Conservation (phyloP, 2,888 invertebrate species). For the Latheticus oryzae region DNA sequence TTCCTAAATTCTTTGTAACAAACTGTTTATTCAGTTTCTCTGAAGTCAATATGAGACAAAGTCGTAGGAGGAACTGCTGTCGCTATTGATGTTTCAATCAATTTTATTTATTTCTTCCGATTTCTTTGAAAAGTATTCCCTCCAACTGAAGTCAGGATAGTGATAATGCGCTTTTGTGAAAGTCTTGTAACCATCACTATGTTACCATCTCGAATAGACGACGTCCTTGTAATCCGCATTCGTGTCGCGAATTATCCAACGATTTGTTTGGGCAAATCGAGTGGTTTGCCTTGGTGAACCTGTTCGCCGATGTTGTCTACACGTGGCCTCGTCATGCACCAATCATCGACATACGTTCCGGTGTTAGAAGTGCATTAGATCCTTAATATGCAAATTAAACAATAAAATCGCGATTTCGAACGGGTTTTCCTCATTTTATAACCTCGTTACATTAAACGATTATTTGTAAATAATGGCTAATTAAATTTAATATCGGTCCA, state of each 20-base stretch:
- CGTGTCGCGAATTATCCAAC: conserved; percentile 38
- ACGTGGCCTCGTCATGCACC: conserved; percentile 38
- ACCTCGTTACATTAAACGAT: conserved; percentile 35
- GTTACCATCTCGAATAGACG: too few species aligned
- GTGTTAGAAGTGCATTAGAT: conserved; percentile 37
- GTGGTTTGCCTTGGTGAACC: conserved; percentile 44
- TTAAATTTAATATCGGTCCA: conserved; percentile 34
- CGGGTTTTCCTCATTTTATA: conserved; percentile 32
- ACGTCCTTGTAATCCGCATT: conserved; percentile 30
- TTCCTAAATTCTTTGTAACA: too few species aligned
- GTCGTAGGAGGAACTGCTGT: too few species aligned
- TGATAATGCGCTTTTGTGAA: too few species aligned
- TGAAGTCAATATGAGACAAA: too few species aligned
- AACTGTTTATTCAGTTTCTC: too few species aligned
- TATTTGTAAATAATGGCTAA: conserved; percentile 38
- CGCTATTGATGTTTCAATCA: too few species aligned
- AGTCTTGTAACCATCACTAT: too few species aligned
- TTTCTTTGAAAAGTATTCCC: too few species aligned
- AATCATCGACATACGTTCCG: conserved; percentile 27
- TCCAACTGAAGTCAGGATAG: too few species aligned
- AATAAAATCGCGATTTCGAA: conserved; percentile 35
- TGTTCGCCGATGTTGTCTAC: conserved; percentile 39
- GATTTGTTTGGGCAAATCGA: conserved; percentile 43
- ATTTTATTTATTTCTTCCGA: too few species aligned
- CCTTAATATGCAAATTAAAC: conserved; percentile 31